These are phyloP conservation scores for Peromyscus leucopus DNA, from an alignment of 2,113 vertebrate species.

Conservation along the genomic window DNA sequence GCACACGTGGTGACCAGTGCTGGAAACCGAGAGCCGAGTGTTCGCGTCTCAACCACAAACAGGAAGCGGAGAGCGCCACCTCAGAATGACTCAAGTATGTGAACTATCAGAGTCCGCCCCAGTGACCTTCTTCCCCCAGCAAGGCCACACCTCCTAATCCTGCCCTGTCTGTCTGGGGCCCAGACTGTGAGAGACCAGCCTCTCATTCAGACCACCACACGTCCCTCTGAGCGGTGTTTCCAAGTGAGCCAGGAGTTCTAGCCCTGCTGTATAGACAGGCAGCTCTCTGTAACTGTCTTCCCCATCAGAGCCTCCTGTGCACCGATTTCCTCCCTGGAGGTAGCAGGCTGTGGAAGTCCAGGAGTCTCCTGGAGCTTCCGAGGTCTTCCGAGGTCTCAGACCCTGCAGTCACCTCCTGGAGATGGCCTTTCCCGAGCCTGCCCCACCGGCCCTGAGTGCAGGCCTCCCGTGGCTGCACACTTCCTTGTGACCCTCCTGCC, in stretches of 20 bases:
- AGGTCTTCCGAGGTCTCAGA: background rate
- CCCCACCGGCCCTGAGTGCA: background rate
- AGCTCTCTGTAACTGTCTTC: background rate
- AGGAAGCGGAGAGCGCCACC: background rate
- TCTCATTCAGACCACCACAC: background rate
- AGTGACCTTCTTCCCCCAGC: background rate
- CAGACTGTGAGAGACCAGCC: background rate
- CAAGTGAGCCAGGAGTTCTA: background rate
- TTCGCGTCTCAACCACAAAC: background rate
- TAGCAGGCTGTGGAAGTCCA: background rate
- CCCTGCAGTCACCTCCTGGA: background rate
- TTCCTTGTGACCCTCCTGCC: background rate
- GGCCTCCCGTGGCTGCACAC: background rate
- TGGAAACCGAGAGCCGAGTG: background rate
- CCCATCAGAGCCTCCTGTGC: too few species aligned
- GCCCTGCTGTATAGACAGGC: too few species aligned
- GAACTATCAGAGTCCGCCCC: background rate
- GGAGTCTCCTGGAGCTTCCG: background rate
- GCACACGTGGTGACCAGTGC: background rate
- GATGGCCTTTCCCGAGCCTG: too few species aligned
- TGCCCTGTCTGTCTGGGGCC: background rate
- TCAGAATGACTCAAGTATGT: too few species aligned
- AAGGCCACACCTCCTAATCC: background rate
- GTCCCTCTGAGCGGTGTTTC: background rate
- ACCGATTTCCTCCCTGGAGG: background rate